phyloP scores from a whole-genome alignment of 2,888 invertebrate genomes.

The Lepidonotus clava region DNA sequence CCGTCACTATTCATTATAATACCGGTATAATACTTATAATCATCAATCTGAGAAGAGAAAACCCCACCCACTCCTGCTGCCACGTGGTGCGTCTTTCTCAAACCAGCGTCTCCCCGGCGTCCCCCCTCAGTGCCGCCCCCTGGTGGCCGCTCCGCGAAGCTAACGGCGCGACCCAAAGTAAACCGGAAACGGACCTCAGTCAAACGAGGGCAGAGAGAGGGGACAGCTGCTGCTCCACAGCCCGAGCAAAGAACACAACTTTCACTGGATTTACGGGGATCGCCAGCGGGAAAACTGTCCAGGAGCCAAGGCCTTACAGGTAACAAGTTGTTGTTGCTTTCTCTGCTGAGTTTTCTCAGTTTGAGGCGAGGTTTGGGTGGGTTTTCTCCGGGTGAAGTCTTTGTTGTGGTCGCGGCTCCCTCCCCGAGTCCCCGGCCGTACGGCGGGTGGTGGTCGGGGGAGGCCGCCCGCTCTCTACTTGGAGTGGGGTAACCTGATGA shows the following conservation, averaged over 20 bases:
- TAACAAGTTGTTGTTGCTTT: neutral
- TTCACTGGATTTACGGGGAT: slow-evolving; percentile 28
- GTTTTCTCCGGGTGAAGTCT: neutral
- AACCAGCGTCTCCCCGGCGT: neutral
- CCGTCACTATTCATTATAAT: no score
- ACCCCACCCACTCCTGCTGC: neutral
- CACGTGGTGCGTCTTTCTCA: neutral
- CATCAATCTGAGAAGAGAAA: no score
- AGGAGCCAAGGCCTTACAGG: neutral
- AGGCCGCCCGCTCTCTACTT: no score
- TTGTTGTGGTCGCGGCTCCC: no score
- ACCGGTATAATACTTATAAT: no score
- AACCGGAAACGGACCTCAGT: slow-evolving; percentile 12
- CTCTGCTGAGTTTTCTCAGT: neutral
- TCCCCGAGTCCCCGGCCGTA: no score
- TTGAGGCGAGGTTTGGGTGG: no score
- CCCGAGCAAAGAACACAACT: neutral
- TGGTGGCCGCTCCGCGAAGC: no score
- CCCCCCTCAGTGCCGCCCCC: no score
- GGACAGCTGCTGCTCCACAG: slow-evolving; percentile 35
- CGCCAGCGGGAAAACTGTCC: neutral
- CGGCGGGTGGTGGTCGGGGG: no score
- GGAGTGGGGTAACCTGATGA: no score
- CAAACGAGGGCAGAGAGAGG: slow-evolving; percentile 18
- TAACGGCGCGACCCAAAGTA: slow-evolving; percentile 1